Conservation (phyloP, 2,113 vertebrate species). For the Phrynosoma platyrhinos region DNA sequence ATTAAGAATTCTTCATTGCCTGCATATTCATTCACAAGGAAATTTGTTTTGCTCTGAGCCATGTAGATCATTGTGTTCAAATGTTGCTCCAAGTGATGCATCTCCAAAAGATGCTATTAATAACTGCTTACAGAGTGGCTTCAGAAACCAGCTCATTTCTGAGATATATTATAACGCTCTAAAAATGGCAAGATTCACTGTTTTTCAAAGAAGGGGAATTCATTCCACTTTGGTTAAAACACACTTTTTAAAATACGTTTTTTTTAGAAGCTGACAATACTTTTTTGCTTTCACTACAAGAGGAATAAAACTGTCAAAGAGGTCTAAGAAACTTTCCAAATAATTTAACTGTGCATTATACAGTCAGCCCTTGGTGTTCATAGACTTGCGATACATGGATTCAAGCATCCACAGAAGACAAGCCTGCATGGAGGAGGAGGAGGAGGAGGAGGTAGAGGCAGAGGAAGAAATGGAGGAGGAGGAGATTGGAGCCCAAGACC, state of each 20-base stretch:
- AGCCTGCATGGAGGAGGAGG: too few species aligned
- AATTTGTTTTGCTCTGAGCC: slow-evolving; percentile 64
- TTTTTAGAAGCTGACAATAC: slow-evolving; percentile 36
- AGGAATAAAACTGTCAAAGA: neutral
- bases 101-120: slow-evolving; percentile 54
- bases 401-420: too few species aligned
- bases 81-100: slow-evolving; percentile 53
- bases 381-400: too few species aligned
- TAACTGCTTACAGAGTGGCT: slow-evolving; percentile 17
- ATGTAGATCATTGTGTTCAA: slow-evolving; percentile 51
- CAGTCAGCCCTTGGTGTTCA: neutral
- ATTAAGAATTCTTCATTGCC: slow-evolving; percentile 35
- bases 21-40: slow-evolving; percentile 54
- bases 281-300: neutral
- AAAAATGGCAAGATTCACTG: slow-evolving; percentile 33
- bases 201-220: slow-evolving; percentile 46
- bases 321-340: neutral
- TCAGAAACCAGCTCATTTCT: slow-evolving; percentile 49
- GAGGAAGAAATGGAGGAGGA: too few species aligned
- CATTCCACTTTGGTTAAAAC: slow-evolving; percentile 43
- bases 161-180: slow-evolving; percentile 23
- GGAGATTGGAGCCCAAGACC: too few species aligned
- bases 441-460: too few species aligned
- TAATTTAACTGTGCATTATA: neutral
- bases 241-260: slow-evolving; percentile 53